A percentile compares a stretch with the other conserved stretches of the same genome.
Evolutionary conservation across 1,140 invertebrate genomes (phyloP).

Genomic region (Drosophila busckii): DNA sequence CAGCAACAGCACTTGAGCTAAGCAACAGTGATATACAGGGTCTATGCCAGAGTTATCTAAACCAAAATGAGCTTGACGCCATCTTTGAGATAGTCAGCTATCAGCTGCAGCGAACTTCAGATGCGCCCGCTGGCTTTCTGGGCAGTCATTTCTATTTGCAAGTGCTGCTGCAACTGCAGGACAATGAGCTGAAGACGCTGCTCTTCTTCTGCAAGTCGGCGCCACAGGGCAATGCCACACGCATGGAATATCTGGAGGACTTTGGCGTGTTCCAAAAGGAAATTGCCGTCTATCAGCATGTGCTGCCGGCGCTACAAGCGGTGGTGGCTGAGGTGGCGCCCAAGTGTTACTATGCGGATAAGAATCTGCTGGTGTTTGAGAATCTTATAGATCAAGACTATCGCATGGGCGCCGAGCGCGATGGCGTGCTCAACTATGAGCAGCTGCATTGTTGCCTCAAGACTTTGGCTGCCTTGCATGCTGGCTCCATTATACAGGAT

Average conservation of each 20-base stretch:
- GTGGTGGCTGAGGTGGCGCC: constrained; percentile 62
- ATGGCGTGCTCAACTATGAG: constrained; percentile 79
- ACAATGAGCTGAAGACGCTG: constrained; percentile 33
- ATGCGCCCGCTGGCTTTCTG: constrained; percentile 80
- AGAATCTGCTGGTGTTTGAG: constrained; percentile 79
- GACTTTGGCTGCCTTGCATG: constrained; percentile 81
- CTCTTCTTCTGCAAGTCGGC: constrained; percentile 80
- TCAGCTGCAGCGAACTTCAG: constrained; percentile 47
- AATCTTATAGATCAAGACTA: constrained; percentile 78
- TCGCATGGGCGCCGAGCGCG: constrained; percentile 61
- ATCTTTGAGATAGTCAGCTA: constrained; percentile 59
- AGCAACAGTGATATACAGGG: constrained; percentile 79
- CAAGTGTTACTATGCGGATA: constrained; percentile 78
- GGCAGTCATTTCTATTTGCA: constrained; percentile 79
- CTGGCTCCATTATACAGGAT: constrained; percentile 81
- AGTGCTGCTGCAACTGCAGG: constrained; percentile 29
- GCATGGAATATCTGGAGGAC: constrained; percentile 78
- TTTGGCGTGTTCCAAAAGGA: constrained; percentile 81
- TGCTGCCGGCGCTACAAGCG: constrained; percentile 71
- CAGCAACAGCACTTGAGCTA: constrained; percentile 80
- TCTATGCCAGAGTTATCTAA: constrained; percentile 77
- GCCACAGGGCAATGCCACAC: constrained; percentile 72
- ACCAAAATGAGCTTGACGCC: constrained; percentile 54
- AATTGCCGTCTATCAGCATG: constrained; percentile 76
- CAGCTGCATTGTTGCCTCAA: constrained; percentile 80